These are phyloP conservation scores for Lepidonotus clava DNA, from an alignment of 2,888 invertebrate genomes.

Conservation along the genomic window DNA sequence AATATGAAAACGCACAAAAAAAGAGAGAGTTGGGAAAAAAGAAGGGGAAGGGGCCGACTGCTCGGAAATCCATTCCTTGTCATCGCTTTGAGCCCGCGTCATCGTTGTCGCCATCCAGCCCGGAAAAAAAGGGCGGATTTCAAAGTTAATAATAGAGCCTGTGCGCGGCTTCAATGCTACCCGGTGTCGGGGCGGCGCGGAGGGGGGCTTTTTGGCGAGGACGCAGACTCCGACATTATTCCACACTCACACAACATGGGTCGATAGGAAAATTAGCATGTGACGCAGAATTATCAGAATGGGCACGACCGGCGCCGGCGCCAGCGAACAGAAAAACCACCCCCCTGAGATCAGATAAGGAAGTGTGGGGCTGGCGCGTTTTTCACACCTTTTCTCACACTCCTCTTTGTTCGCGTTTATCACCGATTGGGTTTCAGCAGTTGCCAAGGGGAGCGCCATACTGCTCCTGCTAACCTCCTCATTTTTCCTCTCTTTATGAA, in stretches of 20 bases:
- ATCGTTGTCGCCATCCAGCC: background rate
- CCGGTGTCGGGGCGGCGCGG: background rate
- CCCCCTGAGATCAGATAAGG: constrained; percentile 16
- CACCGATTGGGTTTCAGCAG: constrained; percentile 1
- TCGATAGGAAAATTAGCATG: constrained; percentile 28
- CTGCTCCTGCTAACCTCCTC: too few relatives aligned
- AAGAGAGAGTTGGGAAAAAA: background rate
- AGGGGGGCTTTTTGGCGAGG: background rate
- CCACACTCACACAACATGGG: constrained; percentile 2
- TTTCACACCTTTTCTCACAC: background rate
- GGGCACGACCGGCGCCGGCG: background rate
- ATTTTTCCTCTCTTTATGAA: too few relatives aligned
- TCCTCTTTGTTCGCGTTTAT: constrained; percentile 3
- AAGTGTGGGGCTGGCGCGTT: background rate
- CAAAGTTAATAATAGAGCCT: constrained; percentile 19
- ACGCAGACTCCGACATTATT: constrained; percentile 8
- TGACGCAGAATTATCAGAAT: constrained; percentile 19
- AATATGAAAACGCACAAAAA: background rate
- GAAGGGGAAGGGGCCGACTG: background rate
- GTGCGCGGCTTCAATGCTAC: background rate
- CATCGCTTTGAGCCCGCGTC: background rate
- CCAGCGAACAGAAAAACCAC: constrained; percentile 8
- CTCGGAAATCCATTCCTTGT: background rate
- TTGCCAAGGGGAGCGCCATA: too few relatives aligned
- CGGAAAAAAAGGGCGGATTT: background rate